Evolutionary conservation across 1,140 invertebrate species (phyloP).

Genomic region (Harlomillsia oculata): DNA sequence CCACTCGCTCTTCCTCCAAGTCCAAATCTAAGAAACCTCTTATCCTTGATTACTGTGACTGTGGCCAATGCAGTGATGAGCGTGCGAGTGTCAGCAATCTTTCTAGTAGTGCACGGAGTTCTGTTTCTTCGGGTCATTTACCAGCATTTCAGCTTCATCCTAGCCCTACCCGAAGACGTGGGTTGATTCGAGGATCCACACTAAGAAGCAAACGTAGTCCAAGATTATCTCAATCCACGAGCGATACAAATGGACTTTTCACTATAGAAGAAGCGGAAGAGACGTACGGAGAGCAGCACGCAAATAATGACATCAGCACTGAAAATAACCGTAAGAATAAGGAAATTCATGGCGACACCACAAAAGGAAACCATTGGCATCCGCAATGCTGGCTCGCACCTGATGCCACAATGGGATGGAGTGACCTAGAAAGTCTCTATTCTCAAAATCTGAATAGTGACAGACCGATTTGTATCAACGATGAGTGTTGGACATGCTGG

Average conservation of each 20-base stretch:
- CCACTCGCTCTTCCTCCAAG: conserved; percentile 3
- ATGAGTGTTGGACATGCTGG: conserved; percentile 34
- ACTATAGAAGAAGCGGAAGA: conserved; percentile 14
- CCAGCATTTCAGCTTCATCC: too few relatives aligned
- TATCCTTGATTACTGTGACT: conserved; percentile 23
- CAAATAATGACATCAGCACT: background rate
- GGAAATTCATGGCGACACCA: background rate
- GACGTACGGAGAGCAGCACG: background rate
- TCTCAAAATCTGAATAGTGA: conserved; percentile 31
- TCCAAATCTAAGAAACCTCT: conserved; percentile 10
- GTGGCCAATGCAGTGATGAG: conserved; percentile 3
- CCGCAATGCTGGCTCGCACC: conserved; percentile 32
- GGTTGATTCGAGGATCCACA: too few relatives aligned
- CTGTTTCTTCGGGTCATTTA: too few relatives aligned
- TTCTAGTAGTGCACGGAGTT: background rate
- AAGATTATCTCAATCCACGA: background rate
- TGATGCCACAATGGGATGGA: conserved; percentile 32
- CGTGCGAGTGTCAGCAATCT: background rate
- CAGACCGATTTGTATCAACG: conserved; percentile 17
- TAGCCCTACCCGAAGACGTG: too few relatives aligned
- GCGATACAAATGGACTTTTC: conserved; percentile 4
- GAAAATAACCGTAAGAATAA: background rate
- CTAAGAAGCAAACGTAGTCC: too few relatives aligned
- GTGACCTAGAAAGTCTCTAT: conserved; percentile 32
- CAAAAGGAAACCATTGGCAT: conserved; percentile 20